Percentiles rank a stretch among this genome's conserved stretches.
These are phyloP conservation scores for Rallus limicola DNA, from an alignment of 2,113 vertebrate species.

Conservation along the genomic window DNA sequence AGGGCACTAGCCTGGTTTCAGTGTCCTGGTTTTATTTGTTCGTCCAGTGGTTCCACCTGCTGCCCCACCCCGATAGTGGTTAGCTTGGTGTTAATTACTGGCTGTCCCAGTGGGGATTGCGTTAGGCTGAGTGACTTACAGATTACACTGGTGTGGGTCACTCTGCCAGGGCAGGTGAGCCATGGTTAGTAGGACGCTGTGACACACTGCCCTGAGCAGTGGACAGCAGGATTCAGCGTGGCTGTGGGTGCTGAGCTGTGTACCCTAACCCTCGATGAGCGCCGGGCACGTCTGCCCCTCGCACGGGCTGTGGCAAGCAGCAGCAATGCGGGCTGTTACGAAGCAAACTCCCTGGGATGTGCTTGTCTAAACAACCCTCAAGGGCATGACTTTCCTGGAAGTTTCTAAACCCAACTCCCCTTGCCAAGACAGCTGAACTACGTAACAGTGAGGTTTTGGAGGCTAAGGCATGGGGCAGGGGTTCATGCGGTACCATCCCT, in stretches of 20 bases:
- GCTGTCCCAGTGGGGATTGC: background rate
- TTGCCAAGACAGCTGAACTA: background rate
- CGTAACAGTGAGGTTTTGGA: background rate
- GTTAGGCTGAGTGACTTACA: background rate
- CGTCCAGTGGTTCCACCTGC: background rate
- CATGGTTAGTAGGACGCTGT: background rate
- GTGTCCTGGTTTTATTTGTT: constrained; percentile 54
- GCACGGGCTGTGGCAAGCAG: background rate
- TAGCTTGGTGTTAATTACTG: background rate
- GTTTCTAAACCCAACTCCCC: background rate
- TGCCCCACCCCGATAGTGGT: background rate
- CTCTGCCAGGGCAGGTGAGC: constrained; percentile 23
- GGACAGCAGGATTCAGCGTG: rapidly evolving
- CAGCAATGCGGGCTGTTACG: background rate
- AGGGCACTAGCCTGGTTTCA: constrained; percentile 36
- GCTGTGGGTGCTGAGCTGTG: background rate
- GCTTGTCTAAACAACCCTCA: background rate
- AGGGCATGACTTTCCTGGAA: background rate
- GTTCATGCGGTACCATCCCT: background rate
- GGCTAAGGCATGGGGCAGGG: background rate
- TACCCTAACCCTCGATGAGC: background rate
- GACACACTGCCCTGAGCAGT: background rate
- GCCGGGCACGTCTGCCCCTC: rapidly evolving
- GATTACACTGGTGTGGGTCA: background rate
- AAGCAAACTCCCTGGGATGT: background rate